Percentiles rank a stretch among this genome's conserved stretches.
Conservation (phyloP, 1,140 invertebrate genomes). For the Drosophila leontia region DNA sequence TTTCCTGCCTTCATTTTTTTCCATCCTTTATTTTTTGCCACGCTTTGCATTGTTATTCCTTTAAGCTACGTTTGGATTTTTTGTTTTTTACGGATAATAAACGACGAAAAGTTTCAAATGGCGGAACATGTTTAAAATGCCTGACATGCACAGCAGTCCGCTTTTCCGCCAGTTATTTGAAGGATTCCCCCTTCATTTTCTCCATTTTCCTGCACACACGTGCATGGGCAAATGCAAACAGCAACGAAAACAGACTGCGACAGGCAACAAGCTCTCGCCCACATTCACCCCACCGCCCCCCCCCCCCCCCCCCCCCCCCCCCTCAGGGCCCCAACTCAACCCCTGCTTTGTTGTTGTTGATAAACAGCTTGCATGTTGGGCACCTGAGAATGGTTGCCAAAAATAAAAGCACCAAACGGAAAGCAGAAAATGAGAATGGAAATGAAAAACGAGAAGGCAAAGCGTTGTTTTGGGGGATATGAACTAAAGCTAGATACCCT, state of each 20-base stretch:
- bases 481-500: background rate
- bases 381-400: conserved; percentile 62
- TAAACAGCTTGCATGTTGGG: conserved; percentile 63
- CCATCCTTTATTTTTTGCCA: too few species aligned
- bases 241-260: conserved; percentile 22
- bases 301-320: too few species aligned
- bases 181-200: background rate
- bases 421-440: conserved; percentile 66
- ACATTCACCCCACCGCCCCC: too few species aligned
- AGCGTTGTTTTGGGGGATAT: background rate
- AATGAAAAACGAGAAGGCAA: conserved; percentile 35
- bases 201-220: conserved; percentile 27
- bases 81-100: conserved; percentile 55
- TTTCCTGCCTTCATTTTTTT: conserved; percentile 15
- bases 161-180: conserved; percentile 19
- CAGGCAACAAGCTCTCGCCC: conserved; percentile 62
- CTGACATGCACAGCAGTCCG: conserved; percentile 47
- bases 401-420: conserved; percentile 50
- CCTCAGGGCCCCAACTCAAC: background rate
- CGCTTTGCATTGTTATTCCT: conserved; percentile 4
- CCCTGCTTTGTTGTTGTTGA: conserved; percentile 5
- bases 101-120: conserved; percentile 64
- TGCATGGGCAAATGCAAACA: conserved; percentile 51
- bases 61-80: background rate
- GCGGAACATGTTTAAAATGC: conserved; percentile 71